Conservation (phyloP, 2,888 invertebrate genomes). For the Torymus aiolomorphi region DNA sequence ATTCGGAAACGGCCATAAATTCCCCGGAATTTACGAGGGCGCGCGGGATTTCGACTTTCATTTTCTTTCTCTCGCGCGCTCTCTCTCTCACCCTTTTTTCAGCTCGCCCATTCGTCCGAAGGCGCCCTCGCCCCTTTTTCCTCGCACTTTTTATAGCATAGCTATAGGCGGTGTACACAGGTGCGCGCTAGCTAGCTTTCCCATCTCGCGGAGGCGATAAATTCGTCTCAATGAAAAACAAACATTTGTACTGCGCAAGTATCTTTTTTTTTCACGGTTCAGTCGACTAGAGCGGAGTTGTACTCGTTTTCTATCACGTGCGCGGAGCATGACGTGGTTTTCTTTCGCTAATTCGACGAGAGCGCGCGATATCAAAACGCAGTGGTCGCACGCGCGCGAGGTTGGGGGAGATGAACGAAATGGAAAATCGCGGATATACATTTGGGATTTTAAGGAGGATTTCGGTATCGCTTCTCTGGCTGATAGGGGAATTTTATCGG, state of each 20-base stretch:
- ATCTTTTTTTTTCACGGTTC: background rate
- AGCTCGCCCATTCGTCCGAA: slow-evolving; percentile 34
- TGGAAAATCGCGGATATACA: too few species aligned
- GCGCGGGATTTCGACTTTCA: slow-evolving; percentile 37
- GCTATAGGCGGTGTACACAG: background rate
- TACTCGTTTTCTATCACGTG: background rate
- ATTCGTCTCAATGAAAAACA: slow-evolving; percentile 54
- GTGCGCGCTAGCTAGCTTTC: background rate
- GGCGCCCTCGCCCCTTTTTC: background rate
- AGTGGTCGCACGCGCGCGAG: too few species aligned
- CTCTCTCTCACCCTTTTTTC: too few species aligned
- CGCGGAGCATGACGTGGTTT: too few species aligned
- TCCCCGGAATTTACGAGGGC: slow-evolving; percentile 42
- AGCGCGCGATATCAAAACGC: too few species aligned
- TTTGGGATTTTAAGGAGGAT: too few species aligned
- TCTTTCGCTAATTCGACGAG: too few species aligned
- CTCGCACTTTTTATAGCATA: background rate
- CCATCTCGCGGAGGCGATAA: slow-evolving; percentile 41
- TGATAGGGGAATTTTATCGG: too few species aligned
- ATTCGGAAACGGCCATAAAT: slow-evolving; percentile 51
- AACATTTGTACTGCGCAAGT: slow-evolving; percentile 51
- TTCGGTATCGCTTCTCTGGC: too few species aligned
- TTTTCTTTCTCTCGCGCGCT: slow-evolving; percentile 20
- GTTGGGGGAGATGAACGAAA: too few species aligned
- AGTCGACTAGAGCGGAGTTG: slow-evolving; percentile 14